Base-by-base conservation (phyloP, 2,888 invertebrate species). In the Apantesis nais region DNA sequence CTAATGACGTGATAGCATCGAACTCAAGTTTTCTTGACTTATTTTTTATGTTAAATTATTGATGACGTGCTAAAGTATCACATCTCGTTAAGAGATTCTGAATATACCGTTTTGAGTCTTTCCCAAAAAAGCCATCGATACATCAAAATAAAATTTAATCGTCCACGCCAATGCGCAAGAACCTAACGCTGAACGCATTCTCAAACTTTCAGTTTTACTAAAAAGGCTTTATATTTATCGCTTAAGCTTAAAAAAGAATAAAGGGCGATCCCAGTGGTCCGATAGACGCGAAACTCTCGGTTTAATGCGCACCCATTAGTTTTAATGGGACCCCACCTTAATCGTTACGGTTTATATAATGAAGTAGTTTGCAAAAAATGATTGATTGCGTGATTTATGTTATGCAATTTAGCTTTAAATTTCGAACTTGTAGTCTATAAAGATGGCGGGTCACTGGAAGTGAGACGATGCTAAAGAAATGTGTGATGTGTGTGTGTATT, bases 261-360 rank as follows among this genome's bases (percentile, higher is more conserved):
- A 82, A 81, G 82, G 80, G 80, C 83, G 88, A 88, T 88, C 83
- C 80, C 84, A 83, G 79, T 83, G 78, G 72, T 77, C 79, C 85
- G 88, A 89, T 88, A 88, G 82, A 82, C 72, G 71, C 66, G 80
- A 80, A 81, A 82, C 78, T 82, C 80, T 75, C 78, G 80, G 84
- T 87, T 87, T 82, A 88, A 88, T 84, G 84, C 73, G 72, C 74
- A 81, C 82, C 86, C 89, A 87, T 89, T 88, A 89, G 85, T 85
- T 89, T 88, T 89, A 88, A 89, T 87, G 87, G 84, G 84, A 82
- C 78, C 81, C 76, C 76, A 77, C 75, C 80, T 80, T 80, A 78
- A 74, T 63, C 68, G 72, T 66, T 82, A 82, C 77, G 75, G 81
- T 82, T 82, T 73, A 72, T 71, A 73, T 71, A 78, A 79, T 78